Percentiles rank a stretch among this genome's conserved stretches.
Evolutionary conservation across 2,888 invertebrate species (phyloP).

Genomic region (Scelioninae gen. 1): DNA sequence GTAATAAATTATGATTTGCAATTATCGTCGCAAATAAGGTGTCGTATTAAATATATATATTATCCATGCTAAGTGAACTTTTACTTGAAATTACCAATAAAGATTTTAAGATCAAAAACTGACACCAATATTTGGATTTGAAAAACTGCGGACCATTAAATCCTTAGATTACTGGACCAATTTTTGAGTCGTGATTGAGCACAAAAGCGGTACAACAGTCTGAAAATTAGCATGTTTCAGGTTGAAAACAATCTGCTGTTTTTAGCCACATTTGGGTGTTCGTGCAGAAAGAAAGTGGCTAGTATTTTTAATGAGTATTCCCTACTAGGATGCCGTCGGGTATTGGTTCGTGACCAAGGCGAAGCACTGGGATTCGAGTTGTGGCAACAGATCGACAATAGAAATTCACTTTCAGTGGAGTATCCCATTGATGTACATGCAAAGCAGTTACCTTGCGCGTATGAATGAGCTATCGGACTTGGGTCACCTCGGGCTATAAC

Average conservation of each 20-base stretch:
- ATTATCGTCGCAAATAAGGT: constrained; percentile 15
- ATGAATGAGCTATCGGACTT: too few species aligned
- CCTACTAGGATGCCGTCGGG: constrained; percentile 27
- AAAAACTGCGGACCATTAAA: too few species aligned
- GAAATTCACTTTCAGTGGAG: constrained; percentile 71
- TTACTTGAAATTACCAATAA: constrained; percentile 9
- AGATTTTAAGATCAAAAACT: constrained; percentile 8
- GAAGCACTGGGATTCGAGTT: constrained; percentile 41
- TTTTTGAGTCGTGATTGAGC: too few species aligned
- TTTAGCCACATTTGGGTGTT: constrained; percentile 19
- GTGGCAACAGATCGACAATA: constrained; percentile 67
- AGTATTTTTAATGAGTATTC: constrained; percentile 26
- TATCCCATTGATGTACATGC: constrained; percentile 78
- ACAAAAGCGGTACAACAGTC: too few species aligned
- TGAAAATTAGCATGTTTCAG: too few species aligned
- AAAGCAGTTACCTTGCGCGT: constrained; percentile 72
- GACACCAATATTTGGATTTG: too few species aligned
- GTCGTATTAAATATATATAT: constrained; percentile 19
- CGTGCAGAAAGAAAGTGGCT: constrained; percentile 33
- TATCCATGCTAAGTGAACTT: constrained; percentile 1
- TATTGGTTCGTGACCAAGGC: constrained; percentile 56
- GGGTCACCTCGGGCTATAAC: too few species aligned
- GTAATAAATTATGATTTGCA: constrained; percentile 26
- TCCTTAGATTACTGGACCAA: too few species aligned
- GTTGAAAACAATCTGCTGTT: too few species aligned